Percentiles rank a stretch among this genome's conserved stretches.
Evolutionary conservation across 2,888 invertebrate genomes (phyloP).

Genomic region (Andrena hattorfiana): DNA sequence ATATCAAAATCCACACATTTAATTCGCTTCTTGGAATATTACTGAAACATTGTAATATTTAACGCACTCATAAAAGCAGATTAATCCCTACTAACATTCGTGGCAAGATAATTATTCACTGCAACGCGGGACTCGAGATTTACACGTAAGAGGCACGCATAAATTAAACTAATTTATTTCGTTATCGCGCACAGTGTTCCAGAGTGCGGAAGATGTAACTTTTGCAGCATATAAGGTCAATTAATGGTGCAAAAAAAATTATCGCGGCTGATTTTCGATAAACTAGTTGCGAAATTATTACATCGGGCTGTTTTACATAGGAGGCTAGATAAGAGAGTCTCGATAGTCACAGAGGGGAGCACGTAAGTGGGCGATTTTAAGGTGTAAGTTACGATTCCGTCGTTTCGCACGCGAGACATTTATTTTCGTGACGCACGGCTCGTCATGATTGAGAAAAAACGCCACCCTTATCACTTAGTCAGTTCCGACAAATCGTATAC

Average conservation of each 20-base stretch:
- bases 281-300: neutral
- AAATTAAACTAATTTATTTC: too few relatives aligned
- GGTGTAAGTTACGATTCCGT: neutral
- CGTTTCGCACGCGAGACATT: neutral
- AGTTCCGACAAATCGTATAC: neutral
- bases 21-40: too few relatives aligned
- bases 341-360: neutral
- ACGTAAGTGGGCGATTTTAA: neutral
- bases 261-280: neutral
- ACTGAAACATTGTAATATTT: too few relatives aligned
- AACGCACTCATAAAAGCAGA: too few relatives aligned
- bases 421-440: neutral
- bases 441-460: neutral
- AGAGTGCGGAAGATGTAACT: neutral
- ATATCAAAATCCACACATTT: too few relatives aligned
- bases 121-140: too few relatives aligned
- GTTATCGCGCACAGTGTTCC: too few relatives aligned
- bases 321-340: too few relatives aligned
- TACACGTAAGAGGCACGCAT: too few relatives aligned
- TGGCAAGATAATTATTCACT: too few relatives aligned
- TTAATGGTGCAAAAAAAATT: neutral
- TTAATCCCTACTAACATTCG: too few relatives aligned
- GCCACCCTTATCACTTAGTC: constrained; percentile 22
- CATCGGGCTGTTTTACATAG: too few relatives aligned
- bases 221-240: neutral